Base-by-base conservation (phyloP, 2,888 invertebrate species). In the Colletes collaris region DNA sequence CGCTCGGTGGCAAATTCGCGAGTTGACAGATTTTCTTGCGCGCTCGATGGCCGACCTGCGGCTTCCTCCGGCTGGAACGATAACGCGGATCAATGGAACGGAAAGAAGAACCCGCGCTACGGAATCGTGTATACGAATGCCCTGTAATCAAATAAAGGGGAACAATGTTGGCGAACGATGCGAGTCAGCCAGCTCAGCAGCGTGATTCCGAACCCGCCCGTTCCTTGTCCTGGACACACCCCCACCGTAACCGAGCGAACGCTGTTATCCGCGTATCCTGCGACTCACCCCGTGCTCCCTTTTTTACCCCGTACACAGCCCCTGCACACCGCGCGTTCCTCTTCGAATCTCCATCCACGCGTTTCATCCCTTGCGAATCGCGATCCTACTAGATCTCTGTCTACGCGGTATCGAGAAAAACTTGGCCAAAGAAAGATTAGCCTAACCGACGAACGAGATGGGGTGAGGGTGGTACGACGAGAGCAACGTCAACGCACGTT, bases 201-300 rank as follows among this genome's bases (percentile, higher is more conserved):
- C 89, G 91, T 89, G 90, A 91, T 89, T 88, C 85, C 87, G 89
- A 91, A 86, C 92, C 92, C 93, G 93, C 93, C 93, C 90, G 92
- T 93, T 93, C 92, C 93, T 93, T 93, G 93, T 93, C 89, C 89
- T 88, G 89, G 92, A 92, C 93, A 93, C 93, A 93, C 93, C 92
- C 92, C 90, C 88, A 84, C 92, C 92, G 92, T 92, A 93, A 91
- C 91, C 91, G 86, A 76, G 80, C 82, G 87, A 87, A 81, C 87
- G 84, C 85, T 85, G 89, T 87, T 89, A 88, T 86, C 86, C 86
- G 81, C 86, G 81, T 86, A 84, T 84, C 76, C 85, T 81, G 81
- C 80, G 79, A 83, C 76, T 87, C 86, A 73, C 87, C 83, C 87
- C 75, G 63, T 81, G 63, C 79, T 74, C 80, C 75, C 79, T 76